phyloP scores from a whole-genome alignment of 2,888 invertebrate species.

The Drosophila setosimentum region DNA sequence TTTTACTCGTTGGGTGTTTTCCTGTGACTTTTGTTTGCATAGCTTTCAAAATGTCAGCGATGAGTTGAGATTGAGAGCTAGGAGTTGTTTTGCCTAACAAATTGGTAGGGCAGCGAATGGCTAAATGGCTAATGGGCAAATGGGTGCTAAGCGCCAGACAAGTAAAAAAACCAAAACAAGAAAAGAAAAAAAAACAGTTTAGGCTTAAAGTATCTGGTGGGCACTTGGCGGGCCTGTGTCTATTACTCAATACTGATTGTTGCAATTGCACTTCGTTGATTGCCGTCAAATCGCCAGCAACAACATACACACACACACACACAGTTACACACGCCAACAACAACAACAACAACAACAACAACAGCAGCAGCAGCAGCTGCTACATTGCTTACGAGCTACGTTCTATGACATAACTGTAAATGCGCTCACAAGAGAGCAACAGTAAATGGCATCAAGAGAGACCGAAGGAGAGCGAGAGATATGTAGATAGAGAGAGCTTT shows the following conservation, averaged over 20 bases:
- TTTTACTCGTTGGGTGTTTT: conserved; percentile 7
- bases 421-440: conserved; percentile 54
- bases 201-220: neutral
- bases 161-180: neutral
- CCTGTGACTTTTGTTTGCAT: conserved; percentile 5
- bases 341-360: conserved; percentile 14
- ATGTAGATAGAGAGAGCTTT: conserved; percentile 27
- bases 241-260: conserved; percentile 76
- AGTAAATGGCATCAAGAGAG: conserved; percentile 27
- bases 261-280: conserved; percentile 63
- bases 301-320: conserved; percentile 1
- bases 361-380: conserved; percentile 53
- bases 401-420: conserved; percentile 81
- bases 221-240: conserved; percentile 46
- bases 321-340: conserved; percentile 44
- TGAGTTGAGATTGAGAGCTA: conserved; percentile 10
- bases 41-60: conserved; percentile 46
- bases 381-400: conserved; percentile 62
- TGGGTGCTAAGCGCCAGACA: conserved; percentile 8
- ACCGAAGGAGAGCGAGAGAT: conserved; percentile 2
- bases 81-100: conserved; percentile 13
- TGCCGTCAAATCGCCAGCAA: conserved; percentile 57
- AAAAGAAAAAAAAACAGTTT: neutral
- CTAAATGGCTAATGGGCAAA: conserved; percentile 9
- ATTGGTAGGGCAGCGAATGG: conserved; percentile 32